Evolutionary conservation across 2,797 vertebrate species (phyloP).

Genomic region (Mormyrops boulengeri): DNA sequence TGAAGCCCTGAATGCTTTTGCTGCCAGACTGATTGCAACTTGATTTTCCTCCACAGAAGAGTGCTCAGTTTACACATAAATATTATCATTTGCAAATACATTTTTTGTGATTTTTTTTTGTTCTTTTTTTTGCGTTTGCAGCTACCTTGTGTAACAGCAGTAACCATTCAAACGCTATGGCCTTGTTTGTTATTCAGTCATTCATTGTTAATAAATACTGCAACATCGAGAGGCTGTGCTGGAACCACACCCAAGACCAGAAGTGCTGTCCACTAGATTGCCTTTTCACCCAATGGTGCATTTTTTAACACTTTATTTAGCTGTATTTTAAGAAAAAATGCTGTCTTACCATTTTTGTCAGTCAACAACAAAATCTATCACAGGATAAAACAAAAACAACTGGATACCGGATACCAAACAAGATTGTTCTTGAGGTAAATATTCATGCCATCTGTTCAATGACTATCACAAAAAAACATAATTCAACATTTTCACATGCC

Average conservation of each 20-base stretch:
- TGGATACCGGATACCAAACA: neutral
- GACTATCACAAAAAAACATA: neutral
- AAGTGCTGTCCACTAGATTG: neutral
- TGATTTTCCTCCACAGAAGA: neutral
- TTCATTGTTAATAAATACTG: neutral
- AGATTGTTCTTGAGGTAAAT: neutral
- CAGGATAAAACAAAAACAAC: neutral
- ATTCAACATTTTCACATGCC: neutral
- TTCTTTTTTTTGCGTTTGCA: neutral
- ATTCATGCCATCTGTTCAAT: neutral
- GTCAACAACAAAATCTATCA: neutral
- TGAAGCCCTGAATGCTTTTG: neutral
- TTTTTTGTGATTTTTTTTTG: neutral
- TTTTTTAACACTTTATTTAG: neutral
- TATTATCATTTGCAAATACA: constrained; percentile 8
- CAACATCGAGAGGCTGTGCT: neutral
- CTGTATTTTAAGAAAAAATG: neutral
- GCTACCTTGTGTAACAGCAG: neutral
- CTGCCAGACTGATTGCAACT: neutral
- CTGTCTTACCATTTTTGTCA: neutral
- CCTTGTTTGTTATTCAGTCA: neutral
- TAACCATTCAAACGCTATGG: neutral
- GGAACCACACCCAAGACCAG: neutral
- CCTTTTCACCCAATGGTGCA: neutral
- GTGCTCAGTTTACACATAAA: constrained; percentile 10